These are phyloP conservation scores for Tiliacea aurago DNA, from an alignment of 2,888 invertebrate species.

Conservation along the genomic window DNA sequence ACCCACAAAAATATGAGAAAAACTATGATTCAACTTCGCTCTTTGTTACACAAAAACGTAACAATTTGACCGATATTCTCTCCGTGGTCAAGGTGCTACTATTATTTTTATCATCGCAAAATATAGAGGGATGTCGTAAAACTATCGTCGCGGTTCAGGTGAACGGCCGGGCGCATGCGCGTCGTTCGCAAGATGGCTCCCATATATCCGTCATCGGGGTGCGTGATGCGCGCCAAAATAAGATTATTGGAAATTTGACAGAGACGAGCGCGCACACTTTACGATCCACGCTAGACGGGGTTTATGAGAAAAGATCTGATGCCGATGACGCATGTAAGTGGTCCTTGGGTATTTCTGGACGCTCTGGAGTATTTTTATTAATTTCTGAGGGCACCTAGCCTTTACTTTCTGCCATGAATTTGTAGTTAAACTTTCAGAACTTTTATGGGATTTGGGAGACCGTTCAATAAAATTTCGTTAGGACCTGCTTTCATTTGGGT, in stretches of 20 bases:
- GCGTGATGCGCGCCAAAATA: slow-evolving; percentile 90
- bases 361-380: slow-evolving; percentile 70
- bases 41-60: slow-evolving; percentile 55
- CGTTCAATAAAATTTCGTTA: background rate
- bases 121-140: slow-evolving; percentile 84
- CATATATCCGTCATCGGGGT: slow-evolving; percentile 88
- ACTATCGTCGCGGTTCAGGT: slow-evolving; percentile 87
- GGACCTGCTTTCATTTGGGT: background rate
- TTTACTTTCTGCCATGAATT: slow-evolving; percentile 30
- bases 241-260: slow-evolving; percentile 90
- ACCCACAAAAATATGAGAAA: slow-evolving; percentile 5
- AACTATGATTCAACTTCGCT: slow-evolving; percentile 24
- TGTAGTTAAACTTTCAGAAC: background rate
- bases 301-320: slow-evolving; percentile 77
- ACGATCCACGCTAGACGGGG: slow-evolving; percentile 82
- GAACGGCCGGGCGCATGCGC: slow-evolving; percentile 85
- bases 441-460: background rate
- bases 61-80: slow-evolving; percentile 72
- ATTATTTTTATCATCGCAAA: slow-evolving; percentile 86
- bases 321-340: slow-evolving; percentile 87
- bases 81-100: slow-evolving; percentile 82
- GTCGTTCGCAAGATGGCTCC: slow-evolving; percentile 85
- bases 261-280: slow-evolving; percentile 83
- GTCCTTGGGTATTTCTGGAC: slow-evolving; percentile 81
- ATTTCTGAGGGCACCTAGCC: slow-evolving; percentile 50